Conservation (phyloP, 2,888 invertebrate genomes). For the Ichneumoninae sp. region DNA sequence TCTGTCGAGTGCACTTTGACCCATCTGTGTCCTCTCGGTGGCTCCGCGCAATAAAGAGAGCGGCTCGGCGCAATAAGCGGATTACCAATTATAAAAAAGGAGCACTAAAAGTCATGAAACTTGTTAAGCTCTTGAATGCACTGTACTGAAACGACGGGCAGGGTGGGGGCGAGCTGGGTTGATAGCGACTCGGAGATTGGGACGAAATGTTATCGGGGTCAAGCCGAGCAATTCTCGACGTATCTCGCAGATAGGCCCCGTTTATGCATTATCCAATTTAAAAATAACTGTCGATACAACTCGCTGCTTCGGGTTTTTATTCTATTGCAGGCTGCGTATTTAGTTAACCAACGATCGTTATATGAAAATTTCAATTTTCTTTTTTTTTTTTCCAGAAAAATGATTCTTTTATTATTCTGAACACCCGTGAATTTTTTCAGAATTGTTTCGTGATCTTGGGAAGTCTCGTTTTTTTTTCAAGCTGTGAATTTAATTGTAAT, state of each 20-base stretch:
- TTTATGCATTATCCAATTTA: neutral
- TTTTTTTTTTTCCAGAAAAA: too few relatives aligned
- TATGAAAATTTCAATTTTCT: neutral
- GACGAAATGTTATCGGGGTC: constrained; percentile 8
- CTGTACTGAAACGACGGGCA: neutral
- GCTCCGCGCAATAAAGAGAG: constrained; percentile 22
- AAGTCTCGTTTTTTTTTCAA: too few relatives aligned
- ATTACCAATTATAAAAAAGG: constrained; percentile 44
- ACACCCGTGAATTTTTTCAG: too few relatives aligned
- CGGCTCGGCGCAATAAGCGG: constrained; percentile 13
- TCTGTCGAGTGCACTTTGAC: constrained; percentile 58
- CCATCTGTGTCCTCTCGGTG: constrained; percentile 51
- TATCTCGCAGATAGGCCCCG: neutral
- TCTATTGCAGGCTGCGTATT: neutral
- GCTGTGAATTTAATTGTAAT: too few relatives aligned
- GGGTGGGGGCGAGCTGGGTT: neutral
- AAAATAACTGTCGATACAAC: neutral
- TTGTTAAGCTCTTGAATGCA: neutral
- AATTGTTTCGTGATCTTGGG: too few relatives aligned
- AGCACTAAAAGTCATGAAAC: neutral
- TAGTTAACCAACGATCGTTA: neutral
- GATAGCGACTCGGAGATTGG: neutral
- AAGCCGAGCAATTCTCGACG: neutral
- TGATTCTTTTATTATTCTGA: too few relatives aligned
- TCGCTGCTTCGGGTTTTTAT: neutral